Evolutionary conservation across 2,888 invertebrate genomes (phyloP).

Genomic region (Eledona agricola): DNA sequence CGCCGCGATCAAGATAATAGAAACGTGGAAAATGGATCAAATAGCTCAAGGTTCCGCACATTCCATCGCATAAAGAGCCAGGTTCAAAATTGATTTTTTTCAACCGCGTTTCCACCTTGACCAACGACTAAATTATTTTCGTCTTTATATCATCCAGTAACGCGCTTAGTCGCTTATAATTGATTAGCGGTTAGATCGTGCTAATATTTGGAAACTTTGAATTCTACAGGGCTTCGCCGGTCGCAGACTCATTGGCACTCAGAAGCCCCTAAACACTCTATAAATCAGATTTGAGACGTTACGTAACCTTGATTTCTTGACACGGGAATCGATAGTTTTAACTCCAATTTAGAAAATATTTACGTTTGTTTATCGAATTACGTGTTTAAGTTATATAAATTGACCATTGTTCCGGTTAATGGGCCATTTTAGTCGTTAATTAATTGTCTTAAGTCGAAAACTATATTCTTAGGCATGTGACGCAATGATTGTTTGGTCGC

Average conservation of each 20-base stretch:
- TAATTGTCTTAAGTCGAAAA: no score
- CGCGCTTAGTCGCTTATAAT: constrained; percentile 1
- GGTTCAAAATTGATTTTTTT: constrained; percentile 28
- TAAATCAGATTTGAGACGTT: constrained; percentile 33
- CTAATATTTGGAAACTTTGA: background rate
- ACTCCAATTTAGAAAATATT: constrained; percentile 13
- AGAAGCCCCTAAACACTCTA: constrained; percentile 33
- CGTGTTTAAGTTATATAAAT: no score
- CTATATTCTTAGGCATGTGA: no score
- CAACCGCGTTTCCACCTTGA: constrained; percentile 28
- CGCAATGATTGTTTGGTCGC: constrained; percentile 12
- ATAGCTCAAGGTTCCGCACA: constrained; percentile 24
- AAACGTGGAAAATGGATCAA: constrained; percentile 9
- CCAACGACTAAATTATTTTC: constrained; percentile 28
- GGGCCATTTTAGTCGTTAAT: constrained; percentile 17
- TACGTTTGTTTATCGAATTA: no score
- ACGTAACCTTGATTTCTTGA: constrained; percentile 24
- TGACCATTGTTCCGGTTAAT: no score
- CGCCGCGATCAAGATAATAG: constrained; percentile 2
- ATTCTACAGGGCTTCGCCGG: constrained; percentile 9
- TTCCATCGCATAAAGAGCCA: constrained; percentile 19
- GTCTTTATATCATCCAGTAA: constrained; percentile 1
- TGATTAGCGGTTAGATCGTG: constrained; percentile 2
- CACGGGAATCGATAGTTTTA: constrained; percentile 26
- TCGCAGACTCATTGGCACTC: constrained; percentile 12